Conservation (phyloP, 2,113 vertebrate genomes). For the Diadophis punctatus region DNA sequence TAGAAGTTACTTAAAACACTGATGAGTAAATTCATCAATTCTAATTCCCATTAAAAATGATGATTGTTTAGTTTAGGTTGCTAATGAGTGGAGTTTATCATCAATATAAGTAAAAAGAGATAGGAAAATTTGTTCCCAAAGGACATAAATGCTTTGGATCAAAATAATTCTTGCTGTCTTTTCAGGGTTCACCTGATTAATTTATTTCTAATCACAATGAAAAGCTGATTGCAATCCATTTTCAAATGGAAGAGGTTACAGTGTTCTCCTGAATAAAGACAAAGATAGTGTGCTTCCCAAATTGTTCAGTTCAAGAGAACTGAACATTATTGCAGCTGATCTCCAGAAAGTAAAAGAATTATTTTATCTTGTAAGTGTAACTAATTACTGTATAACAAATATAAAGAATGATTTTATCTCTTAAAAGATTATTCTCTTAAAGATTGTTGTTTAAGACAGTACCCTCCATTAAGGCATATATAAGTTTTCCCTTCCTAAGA, state of each 20-base stretch:
- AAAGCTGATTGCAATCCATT: background rate
- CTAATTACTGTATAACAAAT: background rate
- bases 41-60: background rate
- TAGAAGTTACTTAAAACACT: background rate
- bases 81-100: background rate
- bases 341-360: background rate
- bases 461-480: background rate
- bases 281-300: background rate
- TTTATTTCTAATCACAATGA: background rate
- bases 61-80: background rate
- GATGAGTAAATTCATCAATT: background rate
- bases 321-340: background rate
- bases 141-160: background rate
- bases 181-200: background rate
- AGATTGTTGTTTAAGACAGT: background rate
- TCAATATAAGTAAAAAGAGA: background rate
- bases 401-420: background rate
- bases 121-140: background rate
- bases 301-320: background rate
- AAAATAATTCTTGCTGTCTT: background rate
- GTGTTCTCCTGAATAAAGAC: background rate
- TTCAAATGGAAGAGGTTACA: background rate
- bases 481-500: too few species aligned
- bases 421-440: background rate
- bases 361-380: background rate